Base-by-base conservation (phyloP, 1,140 invertebrate species). In the Asbolus verrucosus region DNA sequence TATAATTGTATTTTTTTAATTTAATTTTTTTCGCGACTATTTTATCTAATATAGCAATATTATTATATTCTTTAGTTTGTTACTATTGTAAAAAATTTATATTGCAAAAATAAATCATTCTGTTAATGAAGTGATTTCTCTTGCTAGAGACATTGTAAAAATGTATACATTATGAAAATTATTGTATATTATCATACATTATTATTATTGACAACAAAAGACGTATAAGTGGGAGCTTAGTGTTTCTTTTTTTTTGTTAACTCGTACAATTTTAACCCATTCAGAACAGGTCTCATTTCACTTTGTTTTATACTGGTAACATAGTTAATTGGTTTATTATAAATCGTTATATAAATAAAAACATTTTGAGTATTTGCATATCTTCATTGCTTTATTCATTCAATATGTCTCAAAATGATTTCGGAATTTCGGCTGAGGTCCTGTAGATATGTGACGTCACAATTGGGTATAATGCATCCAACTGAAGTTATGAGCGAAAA, bases 61-160 rank as follows among this genome's bases (percentile, higher is more conserved):
- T n/a, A n/a, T n/a, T 13, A 63, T 63, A 19, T 63, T 27, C 46
- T 63, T 63, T 18, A 63, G 61, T 63, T 63, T 63, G 61, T 63
- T 63, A 63, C 61, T 18, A 63, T 63, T 63, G 61, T 63, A 63
- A 63, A 63, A 63, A 63, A 63, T 63, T 63, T 63, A 63, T 63
- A 63, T 39, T 63, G 61, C 61, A 63, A 63, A 31, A 63, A 63
- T 63, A 63, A 63, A 63, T 41, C 61, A 63, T 63, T 63, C 61
- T 63, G 61, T 63, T 63, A 63, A 54, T 27, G 19, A 54, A 18
- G 41, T 54, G 19, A 54, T 27, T 54, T 54, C 19, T 54, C 8
- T 54, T 46, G 21, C 16, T 46, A 46, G 41, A 19, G 6, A 19
- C 18, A n/a, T n/a, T n/a, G n/a, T n/a, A n/a, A n/a, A n/a, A n/a